These are phyloP conservation scores for Epistrophe eligans DNA, from an alignment of 2,888 invertebrate genomes.

Conservation along the genomic window DNA sequence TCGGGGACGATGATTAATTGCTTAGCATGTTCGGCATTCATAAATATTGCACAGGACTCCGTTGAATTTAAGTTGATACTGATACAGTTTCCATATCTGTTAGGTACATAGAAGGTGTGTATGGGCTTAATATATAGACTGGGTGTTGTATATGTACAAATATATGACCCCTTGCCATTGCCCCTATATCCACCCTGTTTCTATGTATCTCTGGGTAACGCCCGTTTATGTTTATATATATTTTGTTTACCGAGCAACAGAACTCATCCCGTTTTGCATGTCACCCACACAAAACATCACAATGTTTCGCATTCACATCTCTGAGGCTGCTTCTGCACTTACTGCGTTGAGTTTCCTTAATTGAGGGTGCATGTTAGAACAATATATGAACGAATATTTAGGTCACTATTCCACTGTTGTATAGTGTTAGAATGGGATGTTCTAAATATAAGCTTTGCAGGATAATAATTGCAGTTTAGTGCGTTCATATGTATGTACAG, in stretches of 20 bases:
- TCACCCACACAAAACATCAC: conserved; percentile 58
- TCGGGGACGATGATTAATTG: conserved; percentile 73
- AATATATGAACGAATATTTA: conserved; percentile 58
- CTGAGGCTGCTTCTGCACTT: conserved; percentile 56
- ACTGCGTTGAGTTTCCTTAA: conserved; percentile 62
- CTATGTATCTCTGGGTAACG: neutral
- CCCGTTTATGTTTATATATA: conserved; percentile 13
- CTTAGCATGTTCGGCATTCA: conserved; percentile 74
- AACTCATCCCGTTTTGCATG: conserved; percentile 47
- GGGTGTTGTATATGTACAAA: neutral
- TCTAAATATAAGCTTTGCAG: neutral
- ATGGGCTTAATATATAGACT: conserved; percentile 56
- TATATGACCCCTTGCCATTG: neutral
- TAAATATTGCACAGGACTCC: conserved; percentile 73
- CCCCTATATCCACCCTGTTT: neutral
- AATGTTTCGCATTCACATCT: conserved; percentile 49
- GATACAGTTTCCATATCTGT: conserved; percentile 64
- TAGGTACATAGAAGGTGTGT: conserved; percentile 9
- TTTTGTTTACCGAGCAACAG: conserved; percentile 32
- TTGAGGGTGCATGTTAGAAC: conserved; percentile 66
- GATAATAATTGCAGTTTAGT: conserved; percentile 17
- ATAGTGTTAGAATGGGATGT: conserved; percentile 8
- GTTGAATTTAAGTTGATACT: conserved; percentile 73
- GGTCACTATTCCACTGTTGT: conserved; percentile 38
- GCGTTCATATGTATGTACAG: neutral